phyloP scores from a whole-genome alignment of 2,888 invertebrate species.

The Pteria penguin region DNA sequence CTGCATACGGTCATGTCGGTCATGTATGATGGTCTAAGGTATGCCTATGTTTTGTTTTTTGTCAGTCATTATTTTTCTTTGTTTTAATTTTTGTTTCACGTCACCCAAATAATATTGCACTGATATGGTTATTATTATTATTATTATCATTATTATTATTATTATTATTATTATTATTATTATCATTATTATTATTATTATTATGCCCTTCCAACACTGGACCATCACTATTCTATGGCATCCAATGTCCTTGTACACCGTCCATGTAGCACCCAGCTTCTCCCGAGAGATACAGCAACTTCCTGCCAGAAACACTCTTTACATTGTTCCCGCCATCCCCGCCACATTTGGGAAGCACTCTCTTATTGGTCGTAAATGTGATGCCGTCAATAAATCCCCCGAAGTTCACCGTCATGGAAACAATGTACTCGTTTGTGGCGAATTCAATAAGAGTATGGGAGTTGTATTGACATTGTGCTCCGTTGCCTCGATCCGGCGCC shows the following conservation, averaged over 20 bases:
- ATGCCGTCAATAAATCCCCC: neutral
- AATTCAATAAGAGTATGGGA: neutral
- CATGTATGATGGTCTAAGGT: no score
- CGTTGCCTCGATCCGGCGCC: neutral
- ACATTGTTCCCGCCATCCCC: neutral
- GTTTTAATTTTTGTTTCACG: no score
- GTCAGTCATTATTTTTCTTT: no score
- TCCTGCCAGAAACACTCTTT: neutral
- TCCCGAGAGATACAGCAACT: neutral
- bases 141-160: no score
- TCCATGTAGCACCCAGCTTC: neutral
- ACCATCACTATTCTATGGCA: no score
- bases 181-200: no score
- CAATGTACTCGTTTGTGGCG: neutral
- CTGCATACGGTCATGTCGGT: no score
- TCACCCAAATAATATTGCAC: no score
- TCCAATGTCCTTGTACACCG: neutral
- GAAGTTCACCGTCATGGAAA: neutral
- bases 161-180: no score
- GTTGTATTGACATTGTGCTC: neutral
- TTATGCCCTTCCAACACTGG: no score
- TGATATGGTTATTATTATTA: no score
- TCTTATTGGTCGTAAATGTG: neutral
- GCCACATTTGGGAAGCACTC: neutral
- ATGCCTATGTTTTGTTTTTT: no score